Evolutionary conservation across 2,888 invertebrate species (phyloP).

Genomic region (Drosophila suboccidentalis): DNA sequence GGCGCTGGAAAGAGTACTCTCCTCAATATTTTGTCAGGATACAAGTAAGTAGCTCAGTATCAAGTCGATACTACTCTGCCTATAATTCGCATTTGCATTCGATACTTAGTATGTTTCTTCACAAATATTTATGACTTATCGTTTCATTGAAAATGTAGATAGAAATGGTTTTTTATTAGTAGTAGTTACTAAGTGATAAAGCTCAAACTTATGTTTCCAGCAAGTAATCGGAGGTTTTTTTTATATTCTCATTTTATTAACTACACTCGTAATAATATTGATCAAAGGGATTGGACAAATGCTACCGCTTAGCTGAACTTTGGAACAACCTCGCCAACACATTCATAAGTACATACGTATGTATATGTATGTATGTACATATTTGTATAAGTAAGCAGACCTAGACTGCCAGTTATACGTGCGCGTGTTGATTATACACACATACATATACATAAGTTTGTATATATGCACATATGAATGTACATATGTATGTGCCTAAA

Average conservation of each 20-base stretch:
- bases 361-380: background rate
- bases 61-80: background rate
- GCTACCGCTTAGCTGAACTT: conserved; percentile 52
- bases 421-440: conserved; percentile 17
- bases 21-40: conserved; percentile 97
- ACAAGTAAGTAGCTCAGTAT: conserved; percentile 90
- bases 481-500: background rate
- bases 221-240: conserved; percentile 46
- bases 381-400: conserved; percentile 5
- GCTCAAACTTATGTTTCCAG: conserved; percentile 43
- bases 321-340: conserved; percentile 33
- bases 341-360: background rate
- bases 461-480: conserved; percentile 1
- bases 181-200: conserved; percentile 16
- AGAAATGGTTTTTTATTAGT: background rate
- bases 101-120: background rate
- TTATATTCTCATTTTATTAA: conserved; percentile 26
- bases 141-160: background rate
- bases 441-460: background rate
- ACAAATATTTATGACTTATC: background rate
- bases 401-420: conserved; percentile 16
- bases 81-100: background rate
- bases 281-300: conserved; percentile 27
- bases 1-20: conserved; percentile 97
- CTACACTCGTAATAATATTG: conserved; percentile 27